These are phyloP conservation scores for Taxidea taxus DNA, from an alignment of 2,113 vertebrate genomes.

Conservation along the genomic window DNA sequence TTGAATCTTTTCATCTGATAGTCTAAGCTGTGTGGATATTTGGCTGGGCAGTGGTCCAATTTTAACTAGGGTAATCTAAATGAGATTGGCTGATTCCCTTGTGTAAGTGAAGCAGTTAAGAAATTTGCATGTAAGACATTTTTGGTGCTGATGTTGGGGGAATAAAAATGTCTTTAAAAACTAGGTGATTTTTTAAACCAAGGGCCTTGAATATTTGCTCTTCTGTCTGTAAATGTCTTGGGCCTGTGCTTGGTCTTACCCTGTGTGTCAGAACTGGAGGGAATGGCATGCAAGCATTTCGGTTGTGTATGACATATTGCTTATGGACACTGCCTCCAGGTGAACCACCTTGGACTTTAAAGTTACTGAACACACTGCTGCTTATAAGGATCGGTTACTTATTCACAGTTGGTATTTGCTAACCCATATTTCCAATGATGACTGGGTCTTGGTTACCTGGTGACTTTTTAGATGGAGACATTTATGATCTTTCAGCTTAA, in stretches of 20 bases:
- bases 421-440: not conserved
- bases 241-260: not conserved
- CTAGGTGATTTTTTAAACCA: not conserved
- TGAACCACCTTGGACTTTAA: not conserved
- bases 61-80: slow-evolving; percentile 24
- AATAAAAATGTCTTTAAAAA: not conserved
- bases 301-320: not conserved
- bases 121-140: slow-evolving; percentile 71
- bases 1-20: not conserved
- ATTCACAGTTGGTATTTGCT: slow-evolving; percentile 4
- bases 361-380: slow-evolving; percentile 24
- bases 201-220: not conserved
- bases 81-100: slow-evolving; percentile 52
- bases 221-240: not conserved
- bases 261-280: not conserved
- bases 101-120: slow-evolving; percentile 53
- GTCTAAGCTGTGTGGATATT: not conserved
- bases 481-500: slow-evolving; percentile 61
- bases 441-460: slow-evolving; percentile 16
- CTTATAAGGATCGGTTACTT: slow-evolving; percentile 18
- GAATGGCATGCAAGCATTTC: not conserved
- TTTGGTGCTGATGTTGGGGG: not conserved
- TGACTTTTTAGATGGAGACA: slow-evolving; percentile 23
- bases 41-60: slow-evolving; percentile 8
- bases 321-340: slow-evolving; percentile 42